phyloP scores from a whole-genome alignment of 2,888 invertebrate species.

The Notocelia uddmanniana region DNA sequence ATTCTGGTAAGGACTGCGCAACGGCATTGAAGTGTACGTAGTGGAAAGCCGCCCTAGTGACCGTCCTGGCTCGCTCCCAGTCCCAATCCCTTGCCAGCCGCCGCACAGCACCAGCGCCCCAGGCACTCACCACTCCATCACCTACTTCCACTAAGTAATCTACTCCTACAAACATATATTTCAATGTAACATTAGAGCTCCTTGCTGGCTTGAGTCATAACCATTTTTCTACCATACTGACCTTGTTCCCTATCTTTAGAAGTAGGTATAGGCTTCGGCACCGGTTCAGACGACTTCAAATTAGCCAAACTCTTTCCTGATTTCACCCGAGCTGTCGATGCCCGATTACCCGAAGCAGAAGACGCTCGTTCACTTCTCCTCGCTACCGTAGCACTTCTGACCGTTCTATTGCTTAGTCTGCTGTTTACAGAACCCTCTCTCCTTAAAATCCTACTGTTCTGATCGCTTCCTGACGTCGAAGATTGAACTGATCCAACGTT shows the following conservation, averaged over 20 bases:
- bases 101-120: conserved; percentile 94
- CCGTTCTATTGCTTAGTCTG: conserved; percentile 72
- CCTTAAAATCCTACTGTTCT: conserved; percentile 70
- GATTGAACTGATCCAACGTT: conserved; percentile 76
- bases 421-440: conserved; percentile 76
- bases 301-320: conserved; percentile 80
- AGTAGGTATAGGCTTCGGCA: conserved; percentile 76
- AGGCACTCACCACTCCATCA: conserved; percentile 93
- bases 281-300: conserved; percentile 81
- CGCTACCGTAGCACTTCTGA: conserved; percentile 81
- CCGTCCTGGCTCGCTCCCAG: conserved; percentile 90
- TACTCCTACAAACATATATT: conserved; percentile 85
- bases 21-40: conserved; percentile 95
- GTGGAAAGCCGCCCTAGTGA: conserved; percentile 93
- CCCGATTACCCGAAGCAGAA: conserved; percentile 78
- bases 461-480: conserved; percentile 80
- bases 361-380: conserved; percentile 77
- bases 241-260: conserved; percentile 91
- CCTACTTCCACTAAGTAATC: conserved; percentile 96
- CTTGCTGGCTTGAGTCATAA: conserved; percentile 21
- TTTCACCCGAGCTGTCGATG: conserved; percentile 88
- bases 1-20: conserved; percentile 89
- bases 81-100: conserved; percentile 94
- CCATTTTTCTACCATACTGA: conserved; percentile 53
- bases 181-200: neutral